Base-by-base conservation (phyloP, 2,797 vertebrate species). In the Cynodonichthys magdalenae region DNA sequence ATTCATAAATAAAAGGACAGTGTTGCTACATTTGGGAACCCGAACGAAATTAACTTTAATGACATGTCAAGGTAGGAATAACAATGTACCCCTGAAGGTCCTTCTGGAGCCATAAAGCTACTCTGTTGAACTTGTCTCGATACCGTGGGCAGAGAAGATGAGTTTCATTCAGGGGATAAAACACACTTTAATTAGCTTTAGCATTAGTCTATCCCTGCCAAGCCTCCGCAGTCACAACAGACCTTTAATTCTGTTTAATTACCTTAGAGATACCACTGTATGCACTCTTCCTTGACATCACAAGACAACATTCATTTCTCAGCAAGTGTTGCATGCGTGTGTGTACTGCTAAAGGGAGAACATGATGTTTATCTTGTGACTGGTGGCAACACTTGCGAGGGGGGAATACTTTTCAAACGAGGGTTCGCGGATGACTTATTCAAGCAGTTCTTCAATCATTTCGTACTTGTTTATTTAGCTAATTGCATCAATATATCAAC, bases 121-220 rank as follows among this genome's bases (percentile, higher is more conserved):
- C 70, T 77, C 42, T 60, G 66, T 54, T 78, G 73, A 87, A 84
- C 78, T 68, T 67, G 74, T 71, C 63, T 75, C 59, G 66, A 69
- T 59, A 74, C 53, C 52, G 76, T 66, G 71, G 63, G 77, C 72
- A 72, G 69, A 81, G 75, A 70, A 82, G 86, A 87, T 79, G 81
- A 79, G 69, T 89, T 89, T 90, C 86, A 90, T 87, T 87, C 85
- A 53, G 20, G 72, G 84, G 75, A 83, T 90, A 81, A 88, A 90
- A 90, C 81, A 87, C 75, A 80, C 83, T 88, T 85, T 92, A 90
- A 90, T 92, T 90, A 89, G 88, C 85, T 86, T 84, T 80, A 87
- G 82, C 80, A 90, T 88, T 89, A 89, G 85, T 83, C 81, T 71
- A 59, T 64, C 51, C 66, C 79, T 85, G 83, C 80, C 86, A 86